Base-by-base conservation (phyloP, 2,113 vertebrate species). In the Xerus inauris region DNA sequence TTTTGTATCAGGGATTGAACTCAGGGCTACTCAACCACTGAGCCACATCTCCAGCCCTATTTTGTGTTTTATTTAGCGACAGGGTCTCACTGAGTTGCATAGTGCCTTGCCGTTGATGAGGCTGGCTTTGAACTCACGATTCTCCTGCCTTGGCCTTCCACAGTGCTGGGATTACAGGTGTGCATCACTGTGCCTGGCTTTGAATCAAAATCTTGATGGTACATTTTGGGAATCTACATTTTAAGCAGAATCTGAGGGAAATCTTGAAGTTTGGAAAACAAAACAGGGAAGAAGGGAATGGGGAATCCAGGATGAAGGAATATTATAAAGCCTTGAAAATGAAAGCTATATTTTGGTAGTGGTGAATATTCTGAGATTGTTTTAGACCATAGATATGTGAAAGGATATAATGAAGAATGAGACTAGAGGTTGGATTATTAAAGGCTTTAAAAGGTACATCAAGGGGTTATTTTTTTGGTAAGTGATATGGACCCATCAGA, bases 221-320 rank as follows among this genome's bases (percentile, higher is more conserved):
- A 59, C 9, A 8, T 59, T 59, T 59, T 82, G 76, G 16, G 22
- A 73, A 89, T 79, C 42, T 88, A 16, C 54, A 76, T 92, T 92
- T 92, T 82, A 59, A 82, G 59, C 9, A 59, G 79, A 94, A 91
- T 83, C 77, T 87, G 47, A 69, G 40, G 40, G 57, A 94, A 82
- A 76, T 49, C 12, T 91, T 80, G 19, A 83, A 88, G 20, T 71
- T 83, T 88, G 77, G 72, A 73, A 72, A 57, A 57, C 69, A 87
- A 19, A 87, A 51, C 30, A 47, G 6, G 26, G 75, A 59, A 87
- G 26, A 94, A 38, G n/a, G 42, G 17, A 45, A 77, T 54, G 54
- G 19, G 54, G 54, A 84, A 84, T 77, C 51, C 54, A 20, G 38
- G 38, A 54, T 76, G 40, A 91, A 22, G 13, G 49, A 69, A 71